Evolutionary conservation across 2,888 invertebrate species (phyloP), one percentile per base, ranked within the genome.

Genomic region (Cheilosia vernalis): DNA sequence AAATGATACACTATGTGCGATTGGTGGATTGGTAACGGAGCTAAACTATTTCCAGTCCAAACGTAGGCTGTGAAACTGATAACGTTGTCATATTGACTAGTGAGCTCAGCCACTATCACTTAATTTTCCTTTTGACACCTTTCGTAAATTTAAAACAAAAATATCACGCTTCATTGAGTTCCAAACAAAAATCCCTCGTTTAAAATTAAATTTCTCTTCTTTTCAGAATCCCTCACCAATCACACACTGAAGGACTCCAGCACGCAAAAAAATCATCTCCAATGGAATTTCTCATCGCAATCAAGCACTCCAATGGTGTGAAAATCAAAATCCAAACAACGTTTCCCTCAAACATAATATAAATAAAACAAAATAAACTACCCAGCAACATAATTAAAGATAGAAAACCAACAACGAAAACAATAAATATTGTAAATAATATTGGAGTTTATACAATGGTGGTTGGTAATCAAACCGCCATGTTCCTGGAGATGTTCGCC

Each of bases 401-500:
- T 6, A 27, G 15, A 27, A 63, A 9, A 24, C 21, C 6, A 1
- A 58, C 53, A 17, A 24, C 30, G 33, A 44, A 49, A 40, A 55
- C 0, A 69, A 15, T 27, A 24, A 42, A 73, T 37, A 27, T 10
- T 40, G 19, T 9, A 47, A 73, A 33, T 51, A 27, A 74, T 37
- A 56, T 47, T 30, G 9, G 7, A 30, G 9, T 30, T 9, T 30
- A 24, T 47, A 56, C 27, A 44, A 84, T 80, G 84, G 42, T 72
- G 33, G 70, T 49, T 63, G 61, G 66, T 21, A 81, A 85, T 72
- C 81, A 85, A 67, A 85, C 85, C n/a, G 85, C 85, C 56, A 58
- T 82, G 47, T 82, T 82, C 60, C 69, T 82, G 44, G 87, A 81
- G 56, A 77, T 80, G 76, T 74, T 87, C 24, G 58, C 87, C 15